These are phyloP conservation scores for Triplophysa bombifrons DNA, from an alignment of 2,797 vertebrate genomes.

Conservation along the genomic window DNA sequence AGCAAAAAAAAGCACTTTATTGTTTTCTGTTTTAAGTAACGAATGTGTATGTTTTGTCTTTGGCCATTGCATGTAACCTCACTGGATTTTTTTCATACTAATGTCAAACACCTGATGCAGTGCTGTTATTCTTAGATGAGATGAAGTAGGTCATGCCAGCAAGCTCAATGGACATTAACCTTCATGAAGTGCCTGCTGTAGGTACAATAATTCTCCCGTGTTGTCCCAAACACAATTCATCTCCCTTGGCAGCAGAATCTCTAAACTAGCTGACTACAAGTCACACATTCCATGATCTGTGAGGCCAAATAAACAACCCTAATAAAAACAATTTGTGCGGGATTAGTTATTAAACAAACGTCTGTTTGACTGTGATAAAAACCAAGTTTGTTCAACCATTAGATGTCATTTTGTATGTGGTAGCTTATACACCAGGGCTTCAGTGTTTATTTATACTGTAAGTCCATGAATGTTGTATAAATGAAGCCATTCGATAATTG, in stretches of 20 bases:
- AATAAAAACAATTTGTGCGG: constrained; percentile 27
- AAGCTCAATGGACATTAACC: constrained; percentile 39
- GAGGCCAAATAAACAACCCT: constrained; percentile 37
- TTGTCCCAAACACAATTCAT: constrained; percentile 44
- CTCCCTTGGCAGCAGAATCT: constrained; percentile 31
- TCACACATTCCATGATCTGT: constrained; percentile 16
- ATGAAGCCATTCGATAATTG: constrained; percentile 22
- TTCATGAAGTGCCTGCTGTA: constrained; percentile 26
- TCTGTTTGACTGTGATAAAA: background rate
- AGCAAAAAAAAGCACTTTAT: no score
- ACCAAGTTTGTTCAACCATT: background rate
- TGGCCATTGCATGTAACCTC: constrained; percentile 6
- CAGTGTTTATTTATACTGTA: constrained; percentile 15
- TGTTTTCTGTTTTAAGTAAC: constrained; percentile 21
- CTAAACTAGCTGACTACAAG: background rate
- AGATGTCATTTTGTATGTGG: constrained; percentile 8
- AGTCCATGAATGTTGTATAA: constrained; percentile 10
- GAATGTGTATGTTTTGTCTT: background rate
- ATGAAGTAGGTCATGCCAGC: constrained; percentile 58
- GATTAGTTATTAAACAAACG: constrained; percentile 34
- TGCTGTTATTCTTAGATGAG: constrained; percentile 72
- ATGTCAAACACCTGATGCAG: constrained; percentile 68
- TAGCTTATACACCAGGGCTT: background rate
- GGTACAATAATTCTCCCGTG: constrained; percentile 24
- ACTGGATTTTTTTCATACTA: constrained; percentile 55